Base-by-base conservation (phyloP, 37 sponge, comb jelly and placozoan species). In the Halichondria panicea region DNA sequence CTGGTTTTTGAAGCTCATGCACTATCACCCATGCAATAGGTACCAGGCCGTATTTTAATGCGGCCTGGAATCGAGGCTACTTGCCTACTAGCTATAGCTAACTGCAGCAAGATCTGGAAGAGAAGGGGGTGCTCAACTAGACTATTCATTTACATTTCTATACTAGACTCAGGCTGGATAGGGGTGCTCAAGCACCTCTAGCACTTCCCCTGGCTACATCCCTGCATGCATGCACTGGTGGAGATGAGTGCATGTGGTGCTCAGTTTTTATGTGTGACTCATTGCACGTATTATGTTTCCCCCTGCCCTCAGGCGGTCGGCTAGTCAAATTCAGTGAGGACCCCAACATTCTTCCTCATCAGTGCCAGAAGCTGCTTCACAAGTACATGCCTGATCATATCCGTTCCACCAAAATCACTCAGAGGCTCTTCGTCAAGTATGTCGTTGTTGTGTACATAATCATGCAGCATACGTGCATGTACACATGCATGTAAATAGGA, bases 401-500 rank as follows among this genome's bases (percentile, higher is more conserved):
- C 9, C n/a, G 25, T 31, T 59, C 34, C 18, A 77, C 63, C 44
- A 93, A 93, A 43, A 74, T 89, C 50, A 77, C 78, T 36, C 90
- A 89, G 57, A 56, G 34, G 36, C 84, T 93, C 2, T 93, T 93
- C 53, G 74, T 93, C 66, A 89, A 55, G 94, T 93, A 72, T 31
- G 69, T 18, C 0, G 59, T 15, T 43, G 18, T 3, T 15, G 12
- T 19, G 46, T 27, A 34, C 21, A 43, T 68, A 4, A 1, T 32
- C 18, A 3, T 32, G 1, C 1, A 41, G 60, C 38, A 27, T 24
- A 24, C 27, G 12, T 27, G 7, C 60, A 8, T 68, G 37, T 68
- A n/a, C 45, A 53, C 48, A 53, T 32, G 19, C 31, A 24, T 24
- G 22, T 59, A 48, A 48, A 18, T 18, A 18, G 52, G 13, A 48